A percentile compares a stretch with the other conserved stretches of the same genome.
phyloP scores from a whole-genome alignment of 2,797 vertebrate genomes.

The Enteromius anoplus region DNA sequence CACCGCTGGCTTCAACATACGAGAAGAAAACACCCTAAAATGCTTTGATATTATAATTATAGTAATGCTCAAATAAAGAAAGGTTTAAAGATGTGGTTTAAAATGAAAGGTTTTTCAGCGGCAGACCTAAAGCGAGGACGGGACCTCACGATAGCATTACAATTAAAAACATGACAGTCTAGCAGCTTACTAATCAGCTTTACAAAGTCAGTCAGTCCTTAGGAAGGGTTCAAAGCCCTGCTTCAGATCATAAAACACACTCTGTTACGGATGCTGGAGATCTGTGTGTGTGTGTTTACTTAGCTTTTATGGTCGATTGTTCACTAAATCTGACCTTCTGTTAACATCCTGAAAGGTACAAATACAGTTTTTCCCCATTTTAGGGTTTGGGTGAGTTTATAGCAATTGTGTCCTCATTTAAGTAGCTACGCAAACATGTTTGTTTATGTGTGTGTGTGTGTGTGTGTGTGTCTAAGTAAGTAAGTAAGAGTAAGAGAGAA shows the following conservation, averaged over 20 bases:
- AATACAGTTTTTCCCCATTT: neutral
- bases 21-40: slow-evolving; percentile 13
- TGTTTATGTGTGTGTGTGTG: neutral
- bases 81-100: no score
- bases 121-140: slow-evolving; percentile 20
- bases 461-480: neutral
- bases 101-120: neutral
- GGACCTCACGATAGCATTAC: neutral
- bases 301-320: neutral
- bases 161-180: slow-evolving; percentile 12
- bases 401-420: neutral
- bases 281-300: neutral
- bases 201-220: slow-evolving; percentile 14
- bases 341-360: neutral
- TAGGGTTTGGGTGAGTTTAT: neutral
- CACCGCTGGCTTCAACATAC: slow-evolving; percentile 14
- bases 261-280: slow-evolving; percentile 1
- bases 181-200: slow-evolving; percentile 3
- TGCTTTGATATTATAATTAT: slow-evolving; percentile 9
- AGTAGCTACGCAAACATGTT: neutral
- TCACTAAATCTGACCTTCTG: neutral
- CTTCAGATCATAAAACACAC: neutral
- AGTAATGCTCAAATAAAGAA: neutral
- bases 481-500: neutral
- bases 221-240: neutral